phyloP scores from a whole-genome alignment of 2,888 invertebrate species.

The Rhaphigaster nebulosa region DNA sequence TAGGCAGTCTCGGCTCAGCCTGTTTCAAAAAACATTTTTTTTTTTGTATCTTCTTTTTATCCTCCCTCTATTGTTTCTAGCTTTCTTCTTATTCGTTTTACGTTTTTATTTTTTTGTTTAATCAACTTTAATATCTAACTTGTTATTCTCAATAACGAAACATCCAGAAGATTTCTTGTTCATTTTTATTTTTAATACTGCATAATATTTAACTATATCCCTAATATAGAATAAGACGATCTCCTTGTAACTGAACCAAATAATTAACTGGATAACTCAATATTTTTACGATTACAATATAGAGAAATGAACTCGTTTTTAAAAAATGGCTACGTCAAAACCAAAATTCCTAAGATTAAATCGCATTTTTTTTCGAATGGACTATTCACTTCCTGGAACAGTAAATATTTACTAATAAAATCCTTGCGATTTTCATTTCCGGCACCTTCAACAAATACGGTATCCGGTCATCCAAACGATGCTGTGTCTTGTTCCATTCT shows the following conservation, averaged over 20 bases:
- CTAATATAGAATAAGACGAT: background rate
- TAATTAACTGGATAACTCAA: too few species aligned
- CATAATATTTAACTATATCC: background rate
- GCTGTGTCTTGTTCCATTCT: too few species aligned
- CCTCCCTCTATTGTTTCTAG: conserved; percentile 26
- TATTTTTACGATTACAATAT: too few species aligned
- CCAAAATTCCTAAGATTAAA: too few species aligned
- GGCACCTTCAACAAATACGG: too few species aligned
- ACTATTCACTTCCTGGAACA: too few species aligned
- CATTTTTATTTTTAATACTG: background rate
- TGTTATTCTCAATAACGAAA: background rate
- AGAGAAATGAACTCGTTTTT: too few species aligned
- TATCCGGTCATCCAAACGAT: too few species aligned
- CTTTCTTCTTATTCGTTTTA: conserved; percentile 6
- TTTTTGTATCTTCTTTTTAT: conserved; percentile 16
- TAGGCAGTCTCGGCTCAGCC: conserved; percentile 2
- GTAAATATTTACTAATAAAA: too few species aligned
- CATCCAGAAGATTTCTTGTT: background rate
- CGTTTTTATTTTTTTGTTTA: conserved; percentile 13
- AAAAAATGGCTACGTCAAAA: too few species aligned
- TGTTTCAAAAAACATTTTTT: background rate
- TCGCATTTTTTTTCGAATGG: too few species aligned
- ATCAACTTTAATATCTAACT: background rate
- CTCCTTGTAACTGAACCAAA: background rate
- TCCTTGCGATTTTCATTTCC: too few species aligned